Base-by-base conservation (phyloP, 53 echinoderm and acorn worm genomes). In the Astropecten irregularis region DNA sequence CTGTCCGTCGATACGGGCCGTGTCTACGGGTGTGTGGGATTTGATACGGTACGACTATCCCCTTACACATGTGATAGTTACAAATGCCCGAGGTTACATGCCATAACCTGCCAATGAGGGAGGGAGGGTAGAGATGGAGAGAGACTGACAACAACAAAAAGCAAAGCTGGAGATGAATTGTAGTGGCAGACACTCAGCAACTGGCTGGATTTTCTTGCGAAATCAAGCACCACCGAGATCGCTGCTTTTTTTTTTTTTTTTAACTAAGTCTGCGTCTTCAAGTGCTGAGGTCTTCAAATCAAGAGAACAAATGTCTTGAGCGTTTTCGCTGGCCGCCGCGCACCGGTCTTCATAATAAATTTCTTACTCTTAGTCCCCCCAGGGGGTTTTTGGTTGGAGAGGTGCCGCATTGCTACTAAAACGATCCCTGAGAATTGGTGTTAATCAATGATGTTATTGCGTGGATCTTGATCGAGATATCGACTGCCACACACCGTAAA, bases 201-300 rank as follows among this genome's bases (percentile, higher is more conserved):
- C 68, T 68, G 20, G 25, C 9, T 32, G 79, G 61, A 79, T 79
- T 79, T 60, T 62, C 56, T 79, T 79, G 79, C 79, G 79, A 79
- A 79, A 76, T 79, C 79, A 79, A 79, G 79, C 60, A 79, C 60
- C 79, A 30, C n/a, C n/a, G n/a, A 40, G 61, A 62, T 62, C 61
- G 37, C 40, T 56, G 60, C 29, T 56, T 28, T 28, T 79, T 79
- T 46, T 79, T 0, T n/a, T n/a, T n/a, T n/a, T n/a, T n/a, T n/a
- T n/a, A n/a, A n/a, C n/a, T n/a, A n/a, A n/a, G 25, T 42, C 48
- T 52, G 18, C 52, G 6, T 51, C 36, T 40, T 52, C 35, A 18
- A 39, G 29, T 16, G 40, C 27, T 27, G 2, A 19, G 46, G 63
- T 61, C 61, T 79, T 62, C 19, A 34, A 73, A n/a, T n/a, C n/a